phyloP scores from a whole-genome alignment of 2,797 vertebrate genomes.

The Schizopygopsis pylzovi region DNA sequence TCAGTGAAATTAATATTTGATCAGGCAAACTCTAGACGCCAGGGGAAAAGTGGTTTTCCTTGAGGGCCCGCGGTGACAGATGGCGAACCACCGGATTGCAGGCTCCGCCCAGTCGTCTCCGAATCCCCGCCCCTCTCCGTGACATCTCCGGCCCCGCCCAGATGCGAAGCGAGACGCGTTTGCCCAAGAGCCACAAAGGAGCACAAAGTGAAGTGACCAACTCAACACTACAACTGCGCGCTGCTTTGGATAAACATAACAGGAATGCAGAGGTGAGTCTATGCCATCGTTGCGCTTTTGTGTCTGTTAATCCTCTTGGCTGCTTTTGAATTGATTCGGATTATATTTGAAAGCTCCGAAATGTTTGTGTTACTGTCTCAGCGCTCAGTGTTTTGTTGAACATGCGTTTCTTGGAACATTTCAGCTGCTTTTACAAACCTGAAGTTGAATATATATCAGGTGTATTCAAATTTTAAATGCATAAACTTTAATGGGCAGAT shows the following conservation, averaged over 20 bases:
- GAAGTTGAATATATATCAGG: slow-evolving; percentile 5
- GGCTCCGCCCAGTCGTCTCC: slow-evolving; percentile 13
- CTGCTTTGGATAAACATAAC: slow-evolving; percentile 34
- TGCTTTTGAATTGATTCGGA: not conserved
- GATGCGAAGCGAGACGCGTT: slow-evolving; percentile 19
- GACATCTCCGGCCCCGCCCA: slow-evolving; percentile 51
- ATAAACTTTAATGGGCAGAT: not conserved
- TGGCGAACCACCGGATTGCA: slow-evolving; percentile 2
- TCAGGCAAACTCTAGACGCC: slow-evolving; percentile 26
- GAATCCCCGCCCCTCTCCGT: slow-evolving; percentile 28
- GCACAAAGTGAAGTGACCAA: slow-evolving; percentile 50
- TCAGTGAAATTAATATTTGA: slow-evolving; percentile 28
- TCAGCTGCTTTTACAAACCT: not conserved
- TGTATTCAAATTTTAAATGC: not conserved
- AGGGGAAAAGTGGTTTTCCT: slow-evolving; percentile 35
- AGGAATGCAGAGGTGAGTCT: slow-evolving; percentile 27
- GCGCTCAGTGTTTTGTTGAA: not conserved
- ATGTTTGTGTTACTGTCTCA: slow-evolving; percentile 20
- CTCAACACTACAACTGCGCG: slow-evolving; percentile 8
- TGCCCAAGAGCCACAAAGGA: slow-evolving; percentile 52
- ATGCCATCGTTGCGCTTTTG: not conserved
- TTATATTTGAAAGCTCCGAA: not conserved
- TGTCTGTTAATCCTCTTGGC: not conserved
- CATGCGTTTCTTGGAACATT: slow-evolving; percentile 1
- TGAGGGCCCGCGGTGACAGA: slow-evolving; percentile 39